A percentile compares a stretch with the other conserved stretches of the same genome.
These are phyloP conservation scores for Phaethon lepturus DNA, from an alignment of 2,113 vertebrate species.

Conservation along the genomic window DNA sequence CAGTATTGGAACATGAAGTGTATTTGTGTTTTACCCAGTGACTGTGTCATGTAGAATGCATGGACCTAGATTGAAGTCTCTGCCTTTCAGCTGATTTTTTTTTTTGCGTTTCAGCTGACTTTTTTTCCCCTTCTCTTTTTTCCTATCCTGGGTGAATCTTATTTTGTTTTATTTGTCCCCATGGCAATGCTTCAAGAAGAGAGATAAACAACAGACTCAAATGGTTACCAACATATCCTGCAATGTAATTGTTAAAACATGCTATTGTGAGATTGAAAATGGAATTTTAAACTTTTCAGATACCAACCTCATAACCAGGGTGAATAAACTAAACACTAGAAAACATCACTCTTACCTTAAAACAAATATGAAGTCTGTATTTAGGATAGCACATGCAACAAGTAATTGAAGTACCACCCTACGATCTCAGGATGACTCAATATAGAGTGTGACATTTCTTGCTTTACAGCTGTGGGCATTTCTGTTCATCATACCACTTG, in stretches of 20 bases:
- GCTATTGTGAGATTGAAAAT: neutral
- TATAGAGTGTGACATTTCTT: neutral
- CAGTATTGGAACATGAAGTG: neutral
- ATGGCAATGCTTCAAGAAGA: neutral
- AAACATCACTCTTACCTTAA: neutral
- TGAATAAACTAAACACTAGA: neutral
- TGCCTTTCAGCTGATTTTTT: neutral
- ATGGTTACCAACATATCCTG: neutral
- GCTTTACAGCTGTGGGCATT: neutral
- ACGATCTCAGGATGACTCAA: neutral
- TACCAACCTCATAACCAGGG: neutral
- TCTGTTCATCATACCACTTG: neutral
- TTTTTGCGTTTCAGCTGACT: neutral
- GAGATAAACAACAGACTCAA: neutral
- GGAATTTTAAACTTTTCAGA: neutral
- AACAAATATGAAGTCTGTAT: neutral
- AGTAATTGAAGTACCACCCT: neutral
- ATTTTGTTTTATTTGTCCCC: neutral
- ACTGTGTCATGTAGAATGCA: neutral
- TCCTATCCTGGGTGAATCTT: neutral
- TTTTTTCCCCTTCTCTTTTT: neutral
- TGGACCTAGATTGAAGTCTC: neutral
- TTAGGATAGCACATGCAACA: neutral
- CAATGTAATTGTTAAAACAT: neutral
- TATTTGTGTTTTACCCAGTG: neutral